Percentiles rank a stretch among this genome's conserved stretches.
Conservation (phyloP, 92 coral and sea anemone genomes). For the Umimayanthus kanabou region DNA sequence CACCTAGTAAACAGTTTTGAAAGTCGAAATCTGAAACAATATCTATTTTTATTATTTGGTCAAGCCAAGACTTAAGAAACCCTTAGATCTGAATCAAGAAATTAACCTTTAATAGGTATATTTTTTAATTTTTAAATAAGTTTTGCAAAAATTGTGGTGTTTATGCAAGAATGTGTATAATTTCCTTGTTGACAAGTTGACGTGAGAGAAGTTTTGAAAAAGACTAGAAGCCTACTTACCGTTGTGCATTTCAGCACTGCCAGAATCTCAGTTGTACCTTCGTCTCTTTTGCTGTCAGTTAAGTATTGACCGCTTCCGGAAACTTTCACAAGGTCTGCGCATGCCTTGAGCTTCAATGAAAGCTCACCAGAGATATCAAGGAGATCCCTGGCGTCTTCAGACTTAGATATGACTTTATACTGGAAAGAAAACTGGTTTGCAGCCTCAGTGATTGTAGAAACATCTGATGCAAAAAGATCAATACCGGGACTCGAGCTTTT, state of each 20-base stretch:
- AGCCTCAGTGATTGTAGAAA: background rate
- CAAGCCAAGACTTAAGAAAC: no score
- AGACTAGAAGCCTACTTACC: background rate
- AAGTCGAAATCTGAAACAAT: no score
- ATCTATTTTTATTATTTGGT: no score
- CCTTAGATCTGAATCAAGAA: no score
- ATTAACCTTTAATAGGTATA: no score
- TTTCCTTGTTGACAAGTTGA: no score
- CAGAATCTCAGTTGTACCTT: constrained; percentile 21
- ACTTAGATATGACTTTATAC: constrained; percentile 24
- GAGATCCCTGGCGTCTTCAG: constrained; percentile 44
- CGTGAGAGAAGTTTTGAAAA: no score
- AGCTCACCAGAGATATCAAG: constrained; percentile 54
- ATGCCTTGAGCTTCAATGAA: constrained; percentile 50
- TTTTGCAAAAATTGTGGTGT: no score
- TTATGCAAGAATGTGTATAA: no score
- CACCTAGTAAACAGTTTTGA: no score
- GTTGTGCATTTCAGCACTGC: constrained; percentile 49
- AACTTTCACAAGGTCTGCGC: constrained; percentile 43
- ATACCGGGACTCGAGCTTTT: background rate
- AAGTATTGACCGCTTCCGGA: constrained; percentile 52
- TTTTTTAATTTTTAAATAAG: no score
- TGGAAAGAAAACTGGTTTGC: constrained; percentile 29
- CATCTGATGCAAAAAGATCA: constrained; percentile 1
- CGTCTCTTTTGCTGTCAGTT: constrained; percentile 4